Base-by-base conservation (phyloP, 2,888 invertebrate genomes). In the Aleiodes testaceus region DNA sequence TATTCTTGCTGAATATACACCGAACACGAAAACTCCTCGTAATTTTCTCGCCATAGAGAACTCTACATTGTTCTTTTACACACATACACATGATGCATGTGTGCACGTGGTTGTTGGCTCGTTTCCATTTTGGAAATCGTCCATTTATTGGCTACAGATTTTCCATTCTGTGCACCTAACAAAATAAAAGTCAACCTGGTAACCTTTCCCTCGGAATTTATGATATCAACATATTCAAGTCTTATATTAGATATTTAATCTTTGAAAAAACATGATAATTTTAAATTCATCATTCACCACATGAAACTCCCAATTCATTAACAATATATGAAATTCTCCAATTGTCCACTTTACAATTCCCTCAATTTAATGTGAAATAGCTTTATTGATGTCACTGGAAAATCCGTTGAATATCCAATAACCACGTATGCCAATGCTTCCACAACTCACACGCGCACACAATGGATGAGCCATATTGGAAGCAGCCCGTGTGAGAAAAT, bases 121-220 rank as follows among this genome's bases (percentile, higher is more conserved):
- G 44, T 70, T 59, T 70, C 70, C 73, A 73, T 73, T 73, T 73
- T 73, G 73, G 68, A 70, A 70, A 73, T 70, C 49, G 67, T 70
- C 73, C 70, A 73, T 73, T 73, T 73, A 73, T 70, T 70, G 70
- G 72, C 66, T 73, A 70, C 70, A 70, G 67, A 70, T 70, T 73
- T 70, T 70, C 53, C 69, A 59, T 59, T 59, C 59, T 30, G 59
- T 59, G 59, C 59, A 59, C 59, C 59, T 59, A 59, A 59, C 59
- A 18, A 36, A 59, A 59, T 59, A 59, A 59, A 59, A 36, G 59
- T 59, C 59, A 59, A 36, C 59, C 59, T 42, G 16, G 59, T 59
- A n/a, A 42, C 59, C 36, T 36, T 14, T 14, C 42, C 59, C 11
- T 36, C 2, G 9, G 9, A 36, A 36, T 36, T 36, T 36, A 36